Conservation (phyloP, 2,113 vertebrate species). For the Clarias batrachus region DNA sequence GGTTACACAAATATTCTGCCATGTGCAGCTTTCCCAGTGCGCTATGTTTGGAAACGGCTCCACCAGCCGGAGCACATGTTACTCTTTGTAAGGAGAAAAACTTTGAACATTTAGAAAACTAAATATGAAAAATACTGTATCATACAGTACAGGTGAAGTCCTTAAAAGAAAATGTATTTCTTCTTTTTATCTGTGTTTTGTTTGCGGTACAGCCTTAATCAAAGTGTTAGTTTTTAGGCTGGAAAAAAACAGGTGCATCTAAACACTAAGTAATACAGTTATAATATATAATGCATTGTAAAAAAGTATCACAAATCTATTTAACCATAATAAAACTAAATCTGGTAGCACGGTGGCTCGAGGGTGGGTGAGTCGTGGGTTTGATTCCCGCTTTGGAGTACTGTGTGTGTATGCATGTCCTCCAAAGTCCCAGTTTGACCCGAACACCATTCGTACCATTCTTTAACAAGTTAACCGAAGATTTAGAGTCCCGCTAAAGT, state of each 20-base stretch:
- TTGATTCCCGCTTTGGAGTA: too few relatives aligned
- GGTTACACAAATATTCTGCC: conserved; percentile 5
- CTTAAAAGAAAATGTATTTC: not conserved
- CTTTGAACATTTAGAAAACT: not conserved
- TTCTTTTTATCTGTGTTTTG: not conserved
- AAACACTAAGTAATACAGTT: not conserved
- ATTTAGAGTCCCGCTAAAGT: too few relatives aligned
- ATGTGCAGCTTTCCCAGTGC: conserved; percentile 33
- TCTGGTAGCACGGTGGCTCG: too few relatives aligned
- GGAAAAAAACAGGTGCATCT: not conserved
- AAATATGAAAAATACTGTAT: not conserved
- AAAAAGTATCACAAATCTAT: too few relatives aligned
- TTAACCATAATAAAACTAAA: too few relatives aligned
- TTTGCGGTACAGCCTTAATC: not conserved
- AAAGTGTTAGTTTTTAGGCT: not conserved
- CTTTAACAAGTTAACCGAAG: too few relatives aligned
- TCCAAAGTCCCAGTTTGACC: too few relatives aligned
- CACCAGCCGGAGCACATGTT: not conserved
- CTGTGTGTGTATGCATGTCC: too few relatives aligned
- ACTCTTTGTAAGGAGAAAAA: not conserved
- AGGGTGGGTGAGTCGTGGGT: too few relatives aligned
- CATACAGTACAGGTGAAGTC: not conserved
- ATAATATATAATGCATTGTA: too few relatives aligned
- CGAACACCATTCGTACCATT: too few relatives aligned
- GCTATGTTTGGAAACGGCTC: not conserved